Evolutionary conservation across 2,113 vertebrate species (phyloP), one percentile per base, ranked within the genome.

Genomic region (Xenus cinereus): DNA sequence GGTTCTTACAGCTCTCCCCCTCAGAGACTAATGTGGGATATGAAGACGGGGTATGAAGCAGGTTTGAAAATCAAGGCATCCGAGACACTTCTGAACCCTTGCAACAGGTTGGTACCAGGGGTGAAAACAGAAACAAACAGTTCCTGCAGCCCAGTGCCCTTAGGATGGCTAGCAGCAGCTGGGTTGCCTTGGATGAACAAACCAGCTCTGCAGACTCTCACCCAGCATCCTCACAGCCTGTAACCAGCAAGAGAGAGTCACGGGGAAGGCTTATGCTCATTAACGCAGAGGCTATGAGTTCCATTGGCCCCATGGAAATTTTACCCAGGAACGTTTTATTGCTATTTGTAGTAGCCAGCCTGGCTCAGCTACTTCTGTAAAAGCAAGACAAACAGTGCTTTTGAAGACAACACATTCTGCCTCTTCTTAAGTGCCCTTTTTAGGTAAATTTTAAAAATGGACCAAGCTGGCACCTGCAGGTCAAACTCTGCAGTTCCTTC

Each of bases 361-460:
- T 72, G 67, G 69, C 35, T 80, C 76, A 81, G 39, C 78, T 88
- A 56, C 46, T 67, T 68, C 60, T 32, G 20, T 32, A 86, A 39
- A 8, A 73, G 81, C 59, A 87, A 93, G 94, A 94, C 21, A 81
- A 84, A 69, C 10, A 14, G 83, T 74, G 64, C 86, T 92, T 76
- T 87, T 90, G 83, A 96, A 93, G 77, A 67, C 12, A 66, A 68
- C 13, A 79, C 75, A 81, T n/a, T 79, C 74, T 95, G 51, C 53
- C 80, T 96, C 84, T 60, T 81, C 77, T 90, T 75, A 92, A 95
- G 82, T 33, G 67, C 71, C 69, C 71, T 95, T 91, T 90, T 76
- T 84, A 84, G 91, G 77, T 82, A 86, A 78, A 84, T 82, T 95
- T 89, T 93, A 86, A 94, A 94, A 86, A 71, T 15, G 85, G 68